phyloP scores from a whole-genome alignment of 2,888 invertebrate genomes.

The Dyspetes luteomarginatus region DNA sequence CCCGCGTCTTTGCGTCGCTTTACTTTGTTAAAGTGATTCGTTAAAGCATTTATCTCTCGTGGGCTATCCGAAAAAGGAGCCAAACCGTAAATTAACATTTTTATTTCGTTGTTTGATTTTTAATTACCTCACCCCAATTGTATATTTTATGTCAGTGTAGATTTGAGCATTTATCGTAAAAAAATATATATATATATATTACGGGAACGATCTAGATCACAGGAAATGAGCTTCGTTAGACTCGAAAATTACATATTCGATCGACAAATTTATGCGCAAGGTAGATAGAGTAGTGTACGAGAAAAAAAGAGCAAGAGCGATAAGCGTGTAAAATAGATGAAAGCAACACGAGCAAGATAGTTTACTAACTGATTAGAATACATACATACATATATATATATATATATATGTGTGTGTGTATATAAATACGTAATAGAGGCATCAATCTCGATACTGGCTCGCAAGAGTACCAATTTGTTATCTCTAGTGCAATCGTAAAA shows the following conservation, averaged over 20 bases:
- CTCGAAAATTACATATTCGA: slow-evolving; percentile 41
- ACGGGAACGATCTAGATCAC: slow-evolving; percentile 30
- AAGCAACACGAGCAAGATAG: slow-evolving; percentile 57
- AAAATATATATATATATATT: no score
- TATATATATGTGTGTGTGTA: slow-evolving; percentile 56
- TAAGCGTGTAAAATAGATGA: slow-evolving; percentile 64
- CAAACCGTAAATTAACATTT: slow-evolving; percentile 22
- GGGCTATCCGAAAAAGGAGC: slow-evolving; percentile 28
- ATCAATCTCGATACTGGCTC: slow-evolving; percentile 46
- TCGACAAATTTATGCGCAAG: slow-evolving; percentile 24
- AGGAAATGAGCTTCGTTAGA: slow-evolving; percentile 17
- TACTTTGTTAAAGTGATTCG: slow-evolving; percentile 80
- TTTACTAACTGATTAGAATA: slow-evolving; percentile 23
- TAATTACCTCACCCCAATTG: neutral
- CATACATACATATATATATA: slow-evolving; percentile 23
- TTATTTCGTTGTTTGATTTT: slow-evolving; percentile 11
- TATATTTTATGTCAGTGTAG: slow-evolving; percentile 41
- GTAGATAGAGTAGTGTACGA: slow-evolving; percentile 4
- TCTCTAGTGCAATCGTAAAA: slow-evolving; percentile 77
- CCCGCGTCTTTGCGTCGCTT: slow-evolving; percentile 80
- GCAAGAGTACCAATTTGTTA: slow-evolving; percentile 68
- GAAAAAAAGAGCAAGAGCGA: slow-evolving; percentile 33
- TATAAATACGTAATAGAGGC: slow-evolving; percentile 61
- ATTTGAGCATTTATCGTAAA: slow-evolving; percentile 16
- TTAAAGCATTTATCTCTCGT: slow-evolving; percentile 74